Evolutionary conservation across 1,140 invertebrate species (phyloP), one percentile per base, ranked within the genome.

Genomic region (Drosophila kepulauana): DNA sequence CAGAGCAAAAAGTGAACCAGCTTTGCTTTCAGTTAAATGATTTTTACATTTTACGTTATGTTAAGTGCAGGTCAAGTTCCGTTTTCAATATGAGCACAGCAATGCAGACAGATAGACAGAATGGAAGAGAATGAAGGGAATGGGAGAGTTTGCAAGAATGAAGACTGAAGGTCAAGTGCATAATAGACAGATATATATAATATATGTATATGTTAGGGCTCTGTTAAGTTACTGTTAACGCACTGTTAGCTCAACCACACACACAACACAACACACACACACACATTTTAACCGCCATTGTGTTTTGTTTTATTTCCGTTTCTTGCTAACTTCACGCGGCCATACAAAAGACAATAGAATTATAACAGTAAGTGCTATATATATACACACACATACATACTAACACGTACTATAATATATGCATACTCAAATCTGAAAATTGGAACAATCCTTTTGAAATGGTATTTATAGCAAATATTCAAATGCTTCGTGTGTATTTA

Each of bases 161-260:
- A 88, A 88, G 84, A 88, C 84, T 88, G 84, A 88, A 89, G 85
- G 84, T 88, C 80, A 78, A 89, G 75, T 81, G 74, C 80, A 89
- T 58, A 62, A 75, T 48, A 69, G 38, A 79, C 67, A 76, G 67
- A 61, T 69, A 54, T 38, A 52, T 51, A 33, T 52, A 13, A 38
- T 16, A 25, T 52, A 33, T 52, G 13, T 61, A 68, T 66, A 69
- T 62, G 64, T 74, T 45, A 63, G 41, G 30, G 51, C 79, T 61
- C 73, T 72, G 78, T 75, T 66, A 62, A 76, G 61, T 25, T 66
- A 79, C 56, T 76, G 57, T 75, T 66, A 65, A 70, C 48, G 35
- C 73, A 75, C 59, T 75, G 59, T 75, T 69, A 75, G 66, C 58
- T 75, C 52, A 71, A 62, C 75, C 64, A 51, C 59, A 75, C 15